A percentile compares a stretch with the other conserved stretches of the same genome.
phyloP scores from a whole-genome alignment of 2,888 invertebrate species.

The Xestobium rufovillosum region DNA sequence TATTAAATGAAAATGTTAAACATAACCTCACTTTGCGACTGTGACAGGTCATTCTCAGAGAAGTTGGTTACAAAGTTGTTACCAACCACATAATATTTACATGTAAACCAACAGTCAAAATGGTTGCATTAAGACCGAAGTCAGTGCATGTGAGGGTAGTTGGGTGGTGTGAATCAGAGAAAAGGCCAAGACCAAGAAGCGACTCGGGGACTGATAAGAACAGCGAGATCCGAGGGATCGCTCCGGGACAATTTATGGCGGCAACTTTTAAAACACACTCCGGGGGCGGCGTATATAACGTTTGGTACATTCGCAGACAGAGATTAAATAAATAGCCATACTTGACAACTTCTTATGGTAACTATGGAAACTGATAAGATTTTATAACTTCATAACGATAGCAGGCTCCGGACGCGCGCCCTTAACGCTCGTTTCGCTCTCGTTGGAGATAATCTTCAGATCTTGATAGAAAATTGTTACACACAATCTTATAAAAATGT shows the following conservation, averaged over 20 bases:
- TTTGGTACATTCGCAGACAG: slow-evolving; percentile 37
- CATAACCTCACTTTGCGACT: too few relatives aligned
- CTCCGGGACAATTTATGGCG: slow-evolving; percentile 46
- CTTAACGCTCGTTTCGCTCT: too few relatives aligned
- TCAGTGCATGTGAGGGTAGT: too few relatives aligned
- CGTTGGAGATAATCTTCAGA: too few relatives aligned
- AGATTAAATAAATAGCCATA: slow-evolving; percentile 10
- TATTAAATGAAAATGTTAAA: too few relatives aligned
- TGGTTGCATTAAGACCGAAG: too few relatives aligned
- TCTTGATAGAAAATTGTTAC: too few relatives aligned
- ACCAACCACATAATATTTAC: too few relatives aligned
- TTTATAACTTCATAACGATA: slow-evolving; percentile 2
- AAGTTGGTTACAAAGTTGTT: too few relatives aligned
- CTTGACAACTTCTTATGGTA: slow-evolving; percentile 5
- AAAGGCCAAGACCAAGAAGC: slow-evolving; percentile 38
- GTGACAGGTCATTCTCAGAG: too few relatives aligned
- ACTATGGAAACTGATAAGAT: background rate
- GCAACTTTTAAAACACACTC: slow-evolving; percentile 46
- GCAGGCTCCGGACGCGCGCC: background rate
- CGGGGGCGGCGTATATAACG: slow-evolving; percentile 41
- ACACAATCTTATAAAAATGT: too few relatives aligned
- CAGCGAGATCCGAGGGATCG: slow-evolving; percentile 44
- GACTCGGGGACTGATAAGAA: slow-evolving; percentile 43
- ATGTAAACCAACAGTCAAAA: too few relatives aligned
- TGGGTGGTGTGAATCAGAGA: slow-evolving; percentile 27